Conservation (phyloP, 2,113 vertebrate species). For the Pterocles gutturalis region DNA sequence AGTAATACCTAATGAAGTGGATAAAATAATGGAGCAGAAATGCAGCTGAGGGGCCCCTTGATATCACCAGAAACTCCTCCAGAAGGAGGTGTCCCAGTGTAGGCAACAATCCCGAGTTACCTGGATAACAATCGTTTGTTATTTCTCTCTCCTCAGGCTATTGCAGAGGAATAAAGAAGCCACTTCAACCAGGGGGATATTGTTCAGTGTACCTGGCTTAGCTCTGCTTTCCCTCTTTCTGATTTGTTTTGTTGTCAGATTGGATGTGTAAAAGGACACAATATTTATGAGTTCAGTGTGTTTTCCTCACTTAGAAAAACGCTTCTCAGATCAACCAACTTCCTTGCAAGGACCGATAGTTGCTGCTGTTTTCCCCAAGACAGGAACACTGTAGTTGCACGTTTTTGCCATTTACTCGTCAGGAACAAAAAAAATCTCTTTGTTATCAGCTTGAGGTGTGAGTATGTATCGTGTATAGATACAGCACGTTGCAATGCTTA, state of each 20-base stretch:
- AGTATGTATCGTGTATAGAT: rapidly evolving
- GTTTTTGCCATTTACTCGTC: rapidly evolving
- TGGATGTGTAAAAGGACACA: background rate
- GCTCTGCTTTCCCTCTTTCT: background rate
- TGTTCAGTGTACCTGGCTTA: background rate
- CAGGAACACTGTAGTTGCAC: background rate
- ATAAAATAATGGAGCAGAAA: background rate
- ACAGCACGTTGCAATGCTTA: rapidly evolving
- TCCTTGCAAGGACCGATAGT: background rate
- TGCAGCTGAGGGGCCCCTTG: background rate
- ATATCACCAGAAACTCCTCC: background rate
- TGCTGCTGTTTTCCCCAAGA: background rate
- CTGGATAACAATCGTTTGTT: background rate
- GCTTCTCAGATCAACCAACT: rapidly evolving
- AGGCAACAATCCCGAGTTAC: background rate
- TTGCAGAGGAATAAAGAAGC: background rate
- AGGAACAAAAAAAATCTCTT: background rate
- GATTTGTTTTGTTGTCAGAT: background rate
- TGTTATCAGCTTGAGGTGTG: rapidly evolving
- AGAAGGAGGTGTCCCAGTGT: background rate
- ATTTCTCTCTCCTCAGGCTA: background rate
- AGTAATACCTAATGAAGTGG: background rate
- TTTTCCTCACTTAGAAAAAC: background rate
- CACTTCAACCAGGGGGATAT: rapidly evolving
- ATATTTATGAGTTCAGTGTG: background rate